Evolutionary conservation across 2,888 invertebrate species (phyloP), one percentile per base, ranked within the genome.

Genomic region (Operophtera brumata): DNA sequence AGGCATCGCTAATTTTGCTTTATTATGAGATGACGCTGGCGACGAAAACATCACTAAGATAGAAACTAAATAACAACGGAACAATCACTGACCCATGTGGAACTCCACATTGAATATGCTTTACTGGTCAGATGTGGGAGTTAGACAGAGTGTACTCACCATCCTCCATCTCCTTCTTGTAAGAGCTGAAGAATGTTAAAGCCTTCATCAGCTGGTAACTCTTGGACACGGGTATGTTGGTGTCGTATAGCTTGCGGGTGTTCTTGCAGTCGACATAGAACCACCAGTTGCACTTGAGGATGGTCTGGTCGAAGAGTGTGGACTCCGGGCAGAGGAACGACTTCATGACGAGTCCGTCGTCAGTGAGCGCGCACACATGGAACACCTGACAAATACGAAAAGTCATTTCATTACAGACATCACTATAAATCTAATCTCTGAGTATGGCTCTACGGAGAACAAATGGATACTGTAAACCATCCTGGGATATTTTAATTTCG

Each of bases 231-330:
- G 96, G 96, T 59, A 96, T 96, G 78, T 97, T 97, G 10, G 96
- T 96, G 71, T 96, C 96, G 78, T 96, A 97, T 25, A 96, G 88
- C 62, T 92, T 93, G 67, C 92, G 93, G 14, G 96, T 96, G 50
- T 93, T 92, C 79, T 95, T 95, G 83, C 97, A 97, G 77, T 97
- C 96, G 0, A 97, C 96, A 79, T 96, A 97, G 89, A 97, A 96
- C 96, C 96, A 97, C 96, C 96, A 97, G 80, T 97, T 97, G 83
- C 97, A 97, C 77, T 96, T 96, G 5, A 97, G 91, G 61, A 97
- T 95, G 14, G 96, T 96, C 81, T 97, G 97, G 75, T 97, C 97
- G 82, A 97, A 97, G 47, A 97, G 91, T 0, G 97, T 97, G 28
- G 96, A 96, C 80, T 97, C 96, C 0, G 97, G 97, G 75, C 97